These are phyloP conservation scores for Karalla daura DNA, from an alignment of 2,797 vertebrate species.

Conservation along the genomic window DNA sequence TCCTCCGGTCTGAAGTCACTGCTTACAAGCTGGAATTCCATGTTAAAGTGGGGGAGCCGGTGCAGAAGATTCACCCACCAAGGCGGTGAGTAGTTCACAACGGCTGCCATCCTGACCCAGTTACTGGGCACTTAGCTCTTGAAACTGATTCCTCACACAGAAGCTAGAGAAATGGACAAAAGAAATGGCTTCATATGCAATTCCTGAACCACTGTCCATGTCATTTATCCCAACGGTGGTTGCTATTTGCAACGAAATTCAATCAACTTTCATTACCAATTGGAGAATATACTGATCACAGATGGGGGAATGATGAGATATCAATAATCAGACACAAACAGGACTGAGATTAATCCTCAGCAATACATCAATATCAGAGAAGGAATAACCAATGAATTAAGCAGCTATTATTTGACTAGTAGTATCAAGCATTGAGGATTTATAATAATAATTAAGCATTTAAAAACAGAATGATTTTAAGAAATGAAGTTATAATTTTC, in stretches of 20 bases:
- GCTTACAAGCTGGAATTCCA: constrained; percentile 89
- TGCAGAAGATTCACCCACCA: constrained; percentile 97
- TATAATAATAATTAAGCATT: too few relatives aligned
- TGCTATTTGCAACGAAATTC: neutral
- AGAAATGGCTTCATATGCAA: neutral
- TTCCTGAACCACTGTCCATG: neutral
- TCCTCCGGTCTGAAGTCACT: constrained; percentile 92
- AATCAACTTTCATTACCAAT: neutral
- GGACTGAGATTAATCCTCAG: neutral
- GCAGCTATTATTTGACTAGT: too few relatives aligned
- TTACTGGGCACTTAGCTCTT: constrained; percentile 37
- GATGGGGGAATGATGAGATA: constrained; percentile 5
- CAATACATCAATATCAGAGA: neutral
- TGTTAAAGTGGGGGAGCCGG: constrained; percentile 91
- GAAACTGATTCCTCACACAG: constrained; percentile 42
- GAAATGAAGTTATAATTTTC: too few relatives aligned
- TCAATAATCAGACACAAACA: neutral
- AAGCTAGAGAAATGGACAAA: constrained; percentile 42
- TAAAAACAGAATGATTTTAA: too few relatives aligned
- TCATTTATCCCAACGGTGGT: neutral
- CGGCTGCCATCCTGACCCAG: constrained; percentile 85
- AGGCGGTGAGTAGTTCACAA: constrained; percentile 92
- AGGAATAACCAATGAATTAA: too few relatives aligned
- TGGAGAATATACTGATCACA: neutral
- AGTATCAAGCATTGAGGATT: too few relatives aligned